These are phyloP conservation scores for Cuniculus paca DNA, from an alignment of 2,797 vertebrate species.

Conservation along the genomic window DNA sequence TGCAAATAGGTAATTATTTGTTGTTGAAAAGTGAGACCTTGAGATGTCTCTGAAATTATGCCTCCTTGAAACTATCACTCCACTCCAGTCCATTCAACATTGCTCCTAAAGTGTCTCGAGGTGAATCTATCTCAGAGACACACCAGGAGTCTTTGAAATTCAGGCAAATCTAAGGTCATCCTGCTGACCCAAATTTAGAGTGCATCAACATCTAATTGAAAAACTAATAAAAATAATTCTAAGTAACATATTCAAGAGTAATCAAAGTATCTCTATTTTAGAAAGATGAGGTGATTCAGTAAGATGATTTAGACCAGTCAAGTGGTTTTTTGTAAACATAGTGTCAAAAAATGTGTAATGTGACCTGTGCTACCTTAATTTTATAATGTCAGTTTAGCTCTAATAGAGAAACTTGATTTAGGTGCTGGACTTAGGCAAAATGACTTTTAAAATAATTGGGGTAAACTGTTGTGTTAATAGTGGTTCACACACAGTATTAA, in stretches of 20 bases:
- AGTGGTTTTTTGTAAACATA: background rate
- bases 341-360: constrained; percentile 45
- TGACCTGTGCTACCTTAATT: background rate
- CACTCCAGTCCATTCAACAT: background rate
- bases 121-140: background rate
- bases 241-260: background rate
- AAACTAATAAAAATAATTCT: background rate
- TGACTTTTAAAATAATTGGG: background rate
- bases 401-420: constrained; percentile 51
- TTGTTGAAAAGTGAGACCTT: background rate
- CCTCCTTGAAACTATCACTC: background rate
- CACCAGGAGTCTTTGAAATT: background rate
- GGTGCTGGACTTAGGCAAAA: background rate
- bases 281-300: background rate
- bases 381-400: background rate
- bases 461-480: background rate
- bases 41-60: background rate
- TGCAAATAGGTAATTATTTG: background rate
- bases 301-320: background rate
- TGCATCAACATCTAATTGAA: background rate
- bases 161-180: background rate
- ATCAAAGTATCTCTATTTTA: background rate
- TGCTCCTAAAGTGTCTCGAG: background rate
- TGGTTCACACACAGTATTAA: background rate
- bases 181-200: background rate